phyloP scores from a whole-genome alignment of 2,888 invertebrate genomes.

The Pimpla rufipes region DNA sequence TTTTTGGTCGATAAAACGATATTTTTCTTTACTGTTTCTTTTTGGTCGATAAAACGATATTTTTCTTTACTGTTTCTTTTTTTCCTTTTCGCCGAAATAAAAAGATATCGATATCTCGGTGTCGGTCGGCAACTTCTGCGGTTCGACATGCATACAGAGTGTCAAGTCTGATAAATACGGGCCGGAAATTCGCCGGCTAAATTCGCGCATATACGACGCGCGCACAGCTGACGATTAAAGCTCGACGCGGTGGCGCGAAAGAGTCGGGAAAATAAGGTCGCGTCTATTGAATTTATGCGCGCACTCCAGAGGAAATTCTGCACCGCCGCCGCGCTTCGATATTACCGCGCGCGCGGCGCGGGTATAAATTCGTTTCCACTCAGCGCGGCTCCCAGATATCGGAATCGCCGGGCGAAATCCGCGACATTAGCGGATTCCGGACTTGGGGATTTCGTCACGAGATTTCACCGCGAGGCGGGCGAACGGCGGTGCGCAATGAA shows the following conservation, averaged over 20 bases:
- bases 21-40: constrained; percentile 19
- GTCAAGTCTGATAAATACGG: constrained; percentile 7
- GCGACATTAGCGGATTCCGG: background rate
- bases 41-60: too few relatives aligned
- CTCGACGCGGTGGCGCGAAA: background rate
- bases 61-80: background rate
- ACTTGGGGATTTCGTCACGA: constrained; percentile 40
- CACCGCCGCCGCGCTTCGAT: background rate
- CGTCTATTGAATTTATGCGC: constrained; percentile 37
- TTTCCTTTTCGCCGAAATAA: background rate
- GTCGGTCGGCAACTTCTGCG: constrained; percentile 17
- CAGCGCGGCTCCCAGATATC: constrained; percentile 28
- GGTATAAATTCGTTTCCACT: constrained; percentile 44
- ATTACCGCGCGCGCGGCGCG: background rate
- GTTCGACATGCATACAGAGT: background rate
- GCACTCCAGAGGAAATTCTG: constrained; percentile 1
- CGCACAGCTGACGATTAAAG: background rate
- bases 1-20: too few relatives aligned
- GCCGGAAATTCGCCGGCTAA: constrained; percentile 1
- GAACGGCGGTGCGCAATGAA: constrained; percentile 59
- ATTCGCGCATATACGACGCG: background rate
- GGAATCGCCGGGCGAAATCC: constrained; percentile 12
- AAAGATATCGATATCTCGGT: constrained; percentile 7
- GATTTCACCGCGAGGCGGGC: constrained; percentile 17
- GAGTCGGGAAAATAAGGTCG: constrained; percentile 42